phyloP scores from a whole-genome alignment of 1,140 invertebrate species.

The Danaus plexippus region DNA sequence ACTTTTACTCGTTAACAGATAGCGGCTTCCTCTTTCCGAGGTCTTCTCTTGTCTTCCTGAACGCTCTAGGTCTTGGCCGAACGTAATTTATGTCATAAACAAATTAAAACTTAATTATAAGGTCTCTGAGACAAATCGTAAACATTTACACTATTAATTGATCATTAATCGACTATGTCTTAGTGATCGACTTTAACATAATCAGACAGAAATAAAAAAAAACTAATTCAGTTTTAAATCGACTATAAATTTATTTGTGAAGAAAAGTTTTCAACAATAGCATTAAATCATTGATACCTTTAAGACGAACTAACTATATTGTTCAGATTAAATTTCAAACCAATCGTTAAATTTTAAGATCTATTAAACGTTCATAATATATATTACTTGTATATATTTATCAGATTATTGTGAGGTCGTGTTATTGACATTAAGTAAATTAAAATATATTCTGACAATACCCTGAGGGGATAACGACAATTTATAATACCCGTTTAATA shows the following conservation, averaged over 20 bases:
- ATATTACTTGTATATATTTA: slow-evolving; percentile 6
- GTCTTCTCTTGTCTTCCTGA: slow-evolving; percentile 27
- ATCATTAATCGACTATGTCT: no score
- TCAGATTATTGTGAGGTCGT: slow-evolving; percentile 10
- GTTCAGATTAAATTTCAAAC: no score
- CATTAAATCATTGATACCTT: no score
- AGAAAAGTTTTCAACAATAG: no score
- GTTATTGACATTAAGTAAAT: slow-evolving; percentile 12
- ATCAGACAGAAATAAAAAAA: no score
- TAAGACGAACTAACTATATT: no score
- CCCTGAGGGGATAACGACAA: slow-evolving; percentile 3
- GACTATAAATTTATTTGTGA: no score
- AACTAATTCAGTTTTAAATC: no score
- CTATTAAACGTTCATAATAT: no score
- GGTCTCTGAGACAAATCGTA: slow-evolving; percentile 10
- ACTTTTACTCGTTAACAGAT: background rate
- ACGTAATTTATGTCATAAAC: background rate
- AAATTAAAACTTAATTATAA: slow-evolving; percentile 3
- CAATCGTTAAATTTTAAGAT: no score
- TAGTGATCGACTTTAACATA: no score
- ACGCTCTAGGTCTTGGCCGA: slow-evolving; percentile 30
- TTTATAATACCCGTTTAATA: no score
- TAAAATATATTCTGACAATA: slow-evolving; percentile 10
- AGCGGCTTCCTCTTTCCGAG: slow-evolving; percentile 26
- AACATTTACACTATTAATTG: background rate